Evolutionary conservation across 2,888 invertebrate genomes (phyloP), one percentile per base, ranked within the genome.

Genomic region (Xestia c-nigrum): DNA sequence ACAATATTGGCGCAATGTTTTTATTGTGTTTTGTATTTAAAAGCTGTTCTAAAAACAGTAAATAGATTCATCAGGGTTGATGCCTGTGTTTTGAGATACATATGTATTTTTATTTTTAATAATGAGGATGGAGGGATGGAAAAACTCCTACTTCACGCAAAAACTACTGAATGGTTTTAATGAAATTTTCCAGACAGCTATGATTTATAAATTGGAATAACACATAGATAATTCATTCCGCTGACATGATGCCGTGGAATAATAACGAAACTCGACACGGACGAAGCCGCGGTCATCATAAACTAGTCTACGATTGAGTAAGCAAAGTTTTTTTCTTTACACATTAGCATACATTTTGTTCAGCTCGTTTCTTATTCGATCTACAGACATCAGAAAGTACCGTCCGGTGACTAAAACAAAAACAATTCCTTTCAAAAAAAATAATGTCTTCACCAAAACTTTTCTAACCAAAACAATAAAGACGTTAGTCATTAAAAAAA

Each of bases 391-490:
- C 21, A 43, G 66, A 81, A 55, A 68, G 12, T 59, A 9, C 55
- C 70, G 21, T n/a, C 55, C 7, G 10, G 14, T 77, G 72, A 79
- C 71, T 55, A 57, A 78, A 31, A 74, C n/a, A 21, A 72, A 64
- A 74, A 78, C 52, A 82, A 78, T 76, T 72, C 70, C 46, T 72
- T 78, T 63, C 57, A 68, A 81, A 80, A 78, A 80, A 76, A 74
- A 65, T 74, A 84, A 89, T 84, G 74, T 83, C 77, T 86, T 76
- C 52, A 88, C 88, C 83, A 88, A 87, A 87, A 86, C 82, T 89
- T 86, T 89, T 87, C 86, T 88, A 89, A 91, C 90, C 84, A 87
- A 90, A 92, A 95, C 94, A 95, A 95, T 94, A 91, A 91, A 94
- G 91, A 91, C 93, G 91, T 94, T 92, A 92, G 87, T 89, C 89